Conservation (phyloP, 2,888 invertebrate genomes). For the Autographa pulchrina region DNA sequence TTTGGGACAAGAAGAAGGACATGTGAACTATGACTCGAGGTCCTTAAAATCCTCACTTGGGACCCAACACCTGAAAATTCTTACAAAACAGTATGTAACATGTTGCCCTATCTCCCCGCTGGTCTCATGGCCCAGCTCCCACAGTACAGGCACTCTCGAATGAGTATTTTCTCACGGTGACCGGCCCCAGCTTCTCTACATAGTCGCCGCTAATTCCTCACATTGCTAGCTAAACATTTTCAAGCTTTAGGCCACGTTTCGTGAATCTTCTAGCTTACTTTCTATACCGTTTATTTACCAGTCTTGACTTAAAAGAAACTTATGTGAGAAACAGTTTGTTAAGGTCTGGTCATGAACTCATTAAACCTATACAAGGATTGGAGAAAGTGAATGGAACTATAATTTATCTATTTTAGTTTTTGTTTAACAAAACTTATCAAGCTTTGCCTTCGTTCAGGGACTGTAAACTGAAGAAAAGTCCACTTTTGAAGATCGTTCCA, state of each 20-base stretch:
- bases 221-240: slow-evolving; percentile 56
- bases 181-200: slow-evolving; percentile 62
- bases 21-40: too few relatives aligned
- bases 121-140: slow-evolving; percentile 60
- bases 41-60: too few relatives aligned
- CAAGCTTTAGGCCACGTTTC: slow-evolving; percentile 47
- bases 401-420: not conserved
- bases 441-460: too few relatives aligned
- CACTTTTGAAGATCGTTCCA: too few relatives aligned
- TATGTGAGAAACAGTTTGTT: not conserved
- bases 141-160: slow-evolving; percentile 71
- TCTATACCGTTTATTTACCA: slow-evolving; percentile 38
- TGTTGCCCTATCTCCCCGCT: slow-evolving; percentile 44
- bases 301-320: slow-evolving; percentile 44
- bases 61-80: too few relatives aligned
- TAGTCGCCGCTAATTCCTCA: slow-evolving; percentile 60
- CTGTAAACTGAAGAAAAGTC: too few relatives aligned
- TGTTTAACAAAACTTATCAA: not conserved
- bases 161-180: slow-evolving; percentile 81
- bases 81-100: too few relatives aligned
- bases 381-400: not conserved
- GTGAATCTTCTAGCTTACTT: slow-evolving; percentile 42
- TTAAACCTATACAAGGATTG: not conserved
- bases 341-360: slow-evolving; percentile 1
- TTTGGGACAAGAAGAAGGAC: too few relatives aligned